These are phyloP conservation scores for Anthopleura sola DNA, from an alignment of 64 coral and sea anemone genomes.

Conservation along the genomic window DNA sequence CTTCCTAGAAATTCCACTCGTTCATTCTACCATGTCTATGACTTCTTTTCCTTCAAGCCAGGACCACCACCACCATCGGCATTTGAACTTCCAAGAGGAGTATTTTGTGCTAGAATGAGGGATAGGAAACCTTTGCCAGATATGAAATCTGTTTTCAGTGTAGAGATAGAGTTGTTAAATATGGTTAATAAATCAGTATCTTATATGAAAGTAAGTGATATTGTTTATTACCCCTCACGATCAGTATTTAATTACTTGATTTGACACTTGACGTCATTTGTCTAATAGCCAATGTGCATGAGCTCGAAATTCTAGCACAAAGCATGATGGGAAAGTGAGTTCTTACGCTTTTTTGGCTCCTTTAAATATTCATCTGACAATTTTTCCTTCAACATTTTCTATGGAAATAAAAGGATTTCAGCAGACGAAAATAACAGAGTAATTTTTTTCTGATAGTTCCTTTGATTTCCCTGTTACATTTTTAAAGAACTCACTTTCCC, in stretches of 20 bases:
- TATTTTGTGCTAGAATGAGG: slow-evolving; percentile 58
- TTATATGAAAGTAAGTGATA: slow-evolving; percentile 9
- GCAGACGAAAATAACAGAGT: no score
- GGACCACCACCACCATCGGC: slow-evolving; percentile 17
- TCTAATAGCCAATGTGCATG: no score
- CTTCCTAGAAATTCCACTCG: slow-evolving; percentile 17
- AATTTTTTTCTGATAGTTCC: no score
- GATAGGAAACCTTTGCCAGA: slow-evolving; percentile 39
- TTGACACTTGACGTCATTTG: background rate
- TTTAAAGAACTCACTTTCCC: no score
- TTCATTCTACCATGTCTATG: slow-evolving; percentile 68
- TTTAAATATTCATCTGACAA: no score
- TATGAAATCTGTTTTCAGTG: slow-evolving; percentile 45
- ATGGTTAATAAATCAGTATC: background rate
- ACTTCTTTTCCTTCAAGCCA: slow-evolving; percentile 74
- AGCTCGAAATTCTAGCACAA: no score
- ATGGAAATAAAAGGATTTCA: no score
- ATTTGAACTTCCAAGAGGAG: slow-evolving; percentile 67
- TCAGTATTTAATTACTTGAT: background rate
- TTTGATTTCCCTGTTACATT: no score
- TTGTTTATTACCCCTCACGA: no score
- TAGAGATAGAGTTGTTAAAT: slow-evolving; percentile 33
- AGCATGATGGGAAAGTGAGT: no score
- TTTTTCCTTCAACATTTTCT: no score
- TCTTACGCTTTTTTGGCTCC: no score